Conservation (phyloP, 2,113 vertebrate species). For the Pantherophis guttatus region DNA sequence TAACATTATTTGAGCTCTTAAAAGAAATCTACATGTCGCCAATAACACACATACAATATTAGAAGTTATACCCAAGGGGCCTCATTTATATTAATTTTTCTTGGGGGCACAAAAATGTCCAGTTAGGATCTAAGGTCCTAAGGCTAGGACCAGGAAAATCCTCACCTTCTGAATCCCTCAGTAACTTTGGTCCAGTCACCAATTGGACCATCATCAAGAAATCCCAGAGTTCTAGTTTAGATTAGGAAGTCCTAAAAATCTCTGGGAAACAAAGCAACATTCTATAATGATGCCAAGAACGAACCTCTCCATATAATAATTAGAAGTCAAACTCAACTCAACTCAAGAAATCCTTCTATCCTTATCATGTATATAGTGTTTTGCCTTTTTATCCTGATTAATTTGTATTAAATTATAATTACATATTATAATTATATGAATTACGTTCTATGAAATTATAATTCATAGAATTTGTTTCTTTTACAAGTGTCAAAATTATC, state of each 20-base stretch:
- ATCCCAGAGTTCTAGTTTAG: neutral
- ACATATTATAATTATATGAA: too few relatives aligned
- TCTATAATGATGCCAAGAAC: neutral
- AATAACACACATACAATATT: neutral
- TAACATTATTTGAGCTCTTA: conserved; percentile 16
- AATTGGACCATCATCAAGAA: neutral
- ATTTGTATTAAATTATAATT: neutral
- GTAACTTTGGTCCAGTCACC: neutral
- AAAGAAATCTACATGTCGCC: neutral
- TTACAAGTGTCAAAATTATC: neutral
- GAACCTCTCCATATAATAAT: neutral
- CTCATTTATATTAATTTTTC: neutral
- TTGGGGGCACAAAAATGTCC: neutral
- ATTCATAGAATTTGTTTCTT: neutral
- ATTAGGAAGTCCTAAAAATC: neutral
- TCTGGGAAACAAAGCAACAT: neutral
- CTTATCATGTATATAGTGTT: neutral
- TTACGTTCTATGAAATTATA: neutral
- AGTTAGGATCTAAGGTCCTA: neutral
- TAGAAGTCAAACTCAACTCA: neutral
- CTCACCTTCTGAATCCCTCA: neutral
- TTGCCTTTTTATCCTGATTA: neutral
- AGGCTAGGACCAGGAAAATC: neutral
- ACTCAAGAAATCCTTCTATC: neutral
- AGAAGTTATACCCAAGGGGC: neutral